Conservation (phyloP, 1,140 invertebrate genomes). For the Vanessa tameamea region DNA sequence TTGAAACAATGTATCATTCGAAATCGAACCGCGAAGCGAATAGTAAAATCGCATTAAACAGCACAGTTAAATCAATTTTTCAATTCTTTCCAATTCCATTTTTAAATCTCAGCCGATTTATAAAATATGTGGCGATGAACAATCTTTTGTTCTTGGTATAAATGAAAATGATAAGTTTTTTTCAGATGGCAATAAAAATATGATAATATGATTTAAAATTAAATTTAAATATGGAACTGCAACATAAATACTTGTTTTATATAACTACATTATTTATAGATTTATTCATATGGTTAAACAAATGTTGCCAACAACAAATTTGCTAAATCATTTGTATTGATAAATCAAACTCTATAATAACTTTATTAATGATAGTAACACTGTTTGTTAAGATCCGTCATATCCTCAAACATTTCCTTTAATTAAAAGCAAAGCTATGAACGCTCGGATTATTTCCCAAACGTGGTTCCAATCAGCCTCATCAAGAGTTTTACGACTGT, state of each 20-base stretch:
- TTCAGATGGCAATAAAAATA: not conserved
- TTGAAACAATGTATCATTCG: conserved; percentile 41
- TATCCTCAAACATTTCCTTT: conserved; percentile 57
- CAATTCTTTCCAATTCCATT: conserved; percentile 39
- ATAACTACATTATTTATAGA: not conserved
- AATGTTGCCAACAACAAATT: too few relatives aligned
- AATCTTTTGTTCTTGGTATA: conserved; percentile 3
- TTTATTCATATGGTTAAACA: too few relatives aligned
- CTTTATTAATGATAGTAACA: conserved; percentile 5
- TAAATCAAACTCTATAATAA: too few relatives aligned
- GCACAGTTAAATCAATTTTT: conserved; percentile 43
- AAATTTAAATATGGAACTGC: not conserved
- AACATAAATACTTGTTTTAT: not conserved
- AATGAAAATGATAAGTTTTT: not conserved
- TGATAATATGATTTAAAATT: not conserved
- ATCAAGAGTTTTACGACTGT: conserved; percentile 73
- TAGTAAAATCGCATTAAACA: conserved; percentile 42
- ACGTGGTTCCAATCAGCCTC: conserved; percentile 74
- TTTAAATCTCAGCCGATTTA: conserved; percentile 39
- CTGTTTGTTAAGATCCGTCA: conserved; percentile 34
- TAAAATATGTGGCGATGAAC: conserved; percentile 16
- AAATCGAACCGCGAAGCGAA: conserved; percentile 38
- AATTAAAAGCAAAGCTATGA: conserved; percentile 68
- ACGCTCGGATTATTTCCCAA: conserved; percentile 55
- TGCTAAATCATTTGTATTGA: too few relatives aligned